phyloP scores from a whole-genome alignment of 1,140 invertebrate genomes.

The Dreissena polymorpha region DNA sequence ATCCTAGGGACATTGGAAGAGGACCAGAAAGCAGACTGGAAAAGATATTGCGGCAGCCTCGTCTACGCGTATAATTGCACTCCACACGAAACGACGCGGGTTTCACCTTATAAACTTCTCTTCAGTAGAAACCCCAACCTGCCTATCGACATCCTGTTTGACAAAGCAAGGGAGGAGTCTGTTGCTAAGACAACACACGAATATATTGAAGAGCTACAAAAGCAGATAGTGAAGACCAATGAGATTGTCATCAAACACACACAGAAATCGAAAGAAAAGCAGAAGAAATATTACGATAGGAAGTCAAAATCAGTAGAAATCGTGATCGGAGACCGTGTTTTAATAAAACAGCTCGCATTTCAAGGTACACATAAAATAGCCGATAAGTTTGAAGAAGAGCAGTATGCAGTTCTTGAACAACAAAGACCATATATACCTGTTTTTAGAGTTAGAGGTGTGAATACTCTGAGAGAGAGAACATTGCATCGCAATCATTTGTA shows the following conservation, averaged over 20 bases:
- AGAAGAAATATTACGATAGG: too few relatives aligned
- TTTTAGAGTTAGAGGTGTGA: not conserved
- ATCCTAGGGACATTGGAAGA: too few relatives aligned
- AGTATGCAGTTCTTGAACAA: too few relatives aligned
- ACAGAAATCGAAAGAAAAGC: not conserved
- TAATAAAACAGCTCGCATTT: not conserved
- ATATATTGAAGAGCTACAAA: not conserved
- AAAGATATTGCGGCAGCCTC: not conserved
- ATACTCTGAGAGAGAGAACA: not conserved
- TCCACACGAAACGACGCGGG: constrained; percentile 23
- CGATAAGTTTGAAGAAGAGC: too few relatives aligned
- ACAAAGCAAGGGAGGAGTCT: not conserved
- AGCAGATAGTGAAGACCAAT: too few relatives aligned
- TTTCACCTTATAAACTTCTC: constrained; percentile 44
- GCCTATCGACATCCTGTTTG: constrained; percentile 22
- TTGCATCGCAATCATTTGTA: not conserved
- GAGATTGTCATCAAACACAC: not conserved
- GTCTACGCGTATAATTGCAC: constrained; percentile 45
- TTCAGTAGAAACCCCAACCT: constrained; percentile 37
- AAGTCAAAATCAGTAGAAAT: not conserved
- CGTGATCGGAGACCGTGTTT: not conserved
- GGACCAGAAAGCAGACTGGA: too few relatives aligned
- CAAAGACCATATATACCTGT: not conserved
- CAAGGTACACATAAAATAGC: too few relatives aligned
- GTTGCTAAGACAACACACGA: not conserved